Evolutionary conservation across 2,113 vertebrate genomes (phyloP).

Genomic region (Numida meleagris): DNA sequence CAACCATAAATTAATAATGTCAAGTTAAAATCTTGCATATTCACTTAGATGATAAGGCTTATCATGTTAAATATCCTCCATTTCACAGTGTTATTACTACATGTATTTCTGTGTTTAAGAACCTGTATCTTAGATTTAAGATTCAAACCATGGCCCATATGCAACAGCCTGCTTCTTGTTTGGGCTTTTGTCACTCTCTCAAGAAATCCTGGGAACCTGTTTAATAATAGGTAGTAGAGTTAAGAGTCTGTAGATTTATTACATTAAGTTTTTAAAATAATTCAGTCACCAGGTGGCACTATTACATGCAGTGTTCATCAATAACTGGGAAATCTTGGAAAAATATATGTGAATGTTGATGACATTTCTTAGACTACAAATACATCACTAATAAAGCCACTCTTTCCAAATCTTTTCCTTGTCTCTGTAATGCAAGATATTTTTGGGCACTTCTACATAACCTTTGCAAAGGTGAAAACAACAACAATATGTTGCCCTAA

Average conservation of each 20-base stretch:
- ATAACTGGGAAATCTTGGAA: background rate
- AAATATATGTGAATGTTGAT: background rate
- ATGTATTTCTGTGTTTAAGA: background rate
- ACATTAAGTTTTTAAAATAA: background rate
- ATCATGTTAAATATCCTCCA: background rate
- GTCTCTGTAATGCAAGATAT: background rate
- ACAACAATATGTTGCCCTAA: background rate
- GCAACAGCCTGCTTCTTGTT: background rate
- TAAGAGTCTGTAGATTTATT: background rate
- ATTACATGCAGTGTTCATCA: background rate
- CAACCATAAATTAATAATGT: constrained; percentile 20
- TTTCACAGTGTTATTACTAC: background rate
- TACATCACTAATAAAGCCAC: background rate
- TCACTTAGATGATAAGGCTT: background rate
- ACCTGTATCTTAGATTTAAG: background rate
- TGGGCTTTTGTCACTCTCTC: background rate
- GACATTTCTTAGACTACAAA: background rate
- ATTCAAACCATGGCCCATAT: background rate
- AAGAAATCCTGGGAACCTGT: background rate
- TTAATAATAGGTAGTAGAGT: background rate
- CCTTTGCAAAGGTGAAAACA: background rate
- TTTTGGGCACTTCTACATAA: background rate
- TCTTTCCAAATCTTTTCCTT: background rate
- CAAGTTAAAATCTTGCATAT: background rate
- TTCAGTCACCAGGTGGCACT: constrained; percentile 52